phyloP scores from a whole-genome alignment of 2,113 vertebrate species.

The Hippopotamus amphibius region DNA sequence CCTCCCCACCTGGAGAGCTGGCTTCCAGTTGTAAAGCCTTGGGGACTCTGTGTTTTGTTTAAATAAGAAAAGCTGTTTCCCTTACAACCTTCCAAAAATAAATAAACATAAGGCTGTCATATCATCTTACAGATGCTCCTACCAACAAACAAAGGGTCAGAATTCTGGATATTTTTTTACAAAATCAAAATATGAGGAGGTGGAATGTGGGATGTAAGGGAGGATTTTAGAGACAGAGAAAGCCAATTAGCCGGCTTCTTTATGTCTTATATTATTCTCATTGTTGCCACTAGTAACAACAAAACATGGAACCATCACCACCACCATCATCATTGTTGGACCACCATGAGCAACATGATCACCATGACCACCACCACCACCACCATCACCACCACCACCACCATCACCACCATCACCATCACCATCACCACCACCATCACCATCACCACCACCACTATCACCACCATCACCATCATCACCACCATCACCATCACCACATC shows the following conservation, averaged over 20 bases:
- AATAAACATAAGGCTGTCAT: constrained; percentile 58
- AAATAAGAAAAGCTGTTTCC: constrained; percentile 58
- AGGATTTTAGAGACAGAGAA: not conserved
- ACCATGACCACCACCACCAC: rapidly evolving
- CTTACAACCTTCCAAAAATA: constrained; percentile 63
- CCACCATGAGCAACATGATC: not conserved
- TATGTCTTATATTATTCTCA: not conserved
- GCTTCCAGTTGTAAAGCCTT: constrained; percentile 53
- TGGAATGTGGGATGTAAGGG: not conserved
- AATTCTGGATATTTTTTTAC: not conserved
- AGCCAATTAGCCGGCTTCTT: not conserved
- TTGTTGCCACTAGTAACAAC: not conserved
- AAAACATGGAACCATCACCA: not conserved
- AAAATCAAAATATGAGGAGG: constrained; percentile 28
- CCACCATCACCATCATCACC: rapidly evolving
- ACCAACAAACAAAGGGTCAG: constrained; percentile 35
- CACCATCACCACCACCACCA: not conserved
- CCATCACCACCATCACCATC: rapidly evolving
- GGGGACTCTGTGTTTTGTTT: constrained; percentile 57
- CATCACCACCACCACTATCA: rapidly evolving
- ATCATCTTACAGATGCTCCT: constrained; percentile 63
- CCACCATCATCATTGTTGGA: rapidly evolving
- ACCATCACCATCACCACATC: rapidly evolving
- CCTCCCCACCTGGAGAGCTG: not conserved
- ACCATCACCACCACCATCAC: rapidly evolving